These are phyloP conservation scores for Zygogramma bicolorata DNA, from an alignment of 2,888 invertebrate species.

Conservation along the genomic window DNA sequence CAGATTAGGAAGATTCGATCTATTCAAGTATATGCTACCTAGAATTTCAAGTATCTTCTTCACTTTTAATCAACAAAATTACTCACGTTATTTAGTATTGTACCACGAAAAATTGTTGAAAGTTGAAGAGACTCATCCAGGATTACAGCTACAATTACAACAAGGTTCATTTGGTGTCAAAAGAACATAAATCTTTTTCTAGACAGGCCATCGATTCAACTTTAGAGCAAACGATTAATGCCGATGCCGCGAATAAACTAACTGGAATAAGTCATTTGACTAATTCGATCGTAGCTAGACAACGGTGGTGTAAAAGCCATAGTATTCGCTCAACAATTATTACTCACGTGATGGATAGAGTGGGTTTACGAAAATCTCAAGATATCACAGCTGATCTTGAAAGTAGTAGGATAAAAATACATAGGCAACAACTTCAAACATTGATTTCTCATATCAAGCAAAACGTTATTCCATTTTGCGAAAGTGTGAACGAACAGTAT, in stretches of 20 bases:
- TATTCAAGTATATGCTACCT: neutral
- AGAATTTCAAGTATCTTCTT: neutral
- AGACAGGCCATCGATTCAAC: neutral
- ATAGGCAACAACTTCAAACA: conserved; percentile 21
- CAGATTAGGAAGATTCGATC: too few relatives aligned
- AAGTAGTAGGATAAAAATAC: conserved; percentile 19
- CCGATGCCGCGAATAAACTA: neutral
- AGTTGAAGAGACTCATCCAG: neutral
- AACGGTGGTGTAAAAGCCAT: neutral
- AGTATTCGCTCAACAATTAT: neutral
- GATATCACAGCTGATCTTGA: conserved; percentile 35
- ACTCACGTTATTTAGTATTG: neutral
- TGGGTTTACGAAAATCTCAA: neutral
- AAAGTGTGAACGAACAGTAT: conserved; percentile 17
- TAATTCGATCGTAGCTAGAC: neutral
- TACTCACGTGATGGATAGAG: neutral
- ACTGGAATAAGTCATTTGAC: neutral
- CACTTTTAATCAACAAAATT: neutral
- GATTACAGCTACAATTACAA: neutral
- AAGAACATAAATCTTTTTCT: neutral
- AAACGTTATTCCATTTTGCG: conserved; percentile 32
- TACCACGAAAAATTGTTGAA: neutral
- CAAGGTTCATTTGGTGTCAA: neutral
- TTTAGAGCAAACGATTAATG: neutral
- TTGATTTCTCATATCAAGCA: conserved; percentile 17